Evolutionary conservation across 2,113 vertebrate genomes (phyloP).

Genomic region (Forbesichthys papilliferus): DNA sequence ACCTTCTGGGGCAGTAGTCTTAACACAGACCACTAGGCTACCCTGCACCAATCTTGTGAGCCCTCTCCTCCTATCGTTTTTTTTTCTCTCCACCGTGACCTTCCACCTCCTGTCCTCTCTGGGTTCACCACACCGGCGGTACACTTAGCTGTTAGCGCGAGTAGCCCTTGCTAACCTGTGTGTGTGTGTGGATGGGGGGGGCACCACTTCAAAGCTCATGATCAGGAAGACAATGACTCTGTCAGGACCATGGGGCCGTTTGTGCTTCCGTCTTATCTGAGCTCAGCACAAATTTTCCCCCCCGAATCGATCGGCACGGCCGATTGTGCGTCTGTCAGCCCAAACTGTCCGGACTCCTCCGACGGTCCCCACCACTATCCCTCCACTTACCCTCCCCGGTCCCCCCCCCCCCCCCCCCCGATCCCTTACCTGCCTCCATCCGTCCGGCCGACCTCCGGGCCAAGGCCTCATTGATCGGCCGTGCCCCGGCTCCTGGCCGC

Average conservation of each 20-base stretch:
- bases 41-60: too few species aligned
- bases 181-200: too few species aligned
- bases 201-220: too few species aligned
- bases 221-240: neutral
- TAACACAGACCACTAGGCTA: too few species aligned
- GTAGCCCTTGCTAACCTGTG: neutral
- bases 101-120: neutral
- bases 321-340: slow-evolving; percentile 69
- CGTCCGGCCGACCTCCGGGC: slow-evolving; percentile 38
- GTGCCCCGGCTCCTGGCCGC: slow-evolving; percentile 49
- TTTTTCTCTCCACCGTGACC: neutral
- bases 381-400: slow-evolving; percentile 8
- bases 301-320: slow-evolving; percentile 45
- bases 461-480: slow-evolving; percentile 63
- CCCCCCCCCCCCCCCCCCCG: slow-evolving; percentile 1
- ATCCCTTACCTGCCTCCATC: slow-evolving; percentile 6
- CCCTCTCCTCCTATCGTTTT: too few species aligned
- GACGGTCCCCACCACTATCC: neutral
- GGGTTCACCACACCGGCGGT: neutral
- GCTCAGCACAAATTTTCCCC: slow-evolving; percentile 58
- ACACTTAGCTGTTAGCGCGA: slow-evolving; percentile 1
- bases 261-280: slow-evolving; percentile 64
- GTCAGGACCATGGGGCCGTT: slow-evolving; percentile 33
- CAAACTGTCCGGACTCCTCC: slow-evolving; percentile 25
- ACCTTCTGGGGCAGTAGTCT: too few species aligned